These are phyloP conservation scores for Colletes latitarsis DNA, from an alignment of 1,140 invertebrate species.

Conservation along the genomic window DNA sequence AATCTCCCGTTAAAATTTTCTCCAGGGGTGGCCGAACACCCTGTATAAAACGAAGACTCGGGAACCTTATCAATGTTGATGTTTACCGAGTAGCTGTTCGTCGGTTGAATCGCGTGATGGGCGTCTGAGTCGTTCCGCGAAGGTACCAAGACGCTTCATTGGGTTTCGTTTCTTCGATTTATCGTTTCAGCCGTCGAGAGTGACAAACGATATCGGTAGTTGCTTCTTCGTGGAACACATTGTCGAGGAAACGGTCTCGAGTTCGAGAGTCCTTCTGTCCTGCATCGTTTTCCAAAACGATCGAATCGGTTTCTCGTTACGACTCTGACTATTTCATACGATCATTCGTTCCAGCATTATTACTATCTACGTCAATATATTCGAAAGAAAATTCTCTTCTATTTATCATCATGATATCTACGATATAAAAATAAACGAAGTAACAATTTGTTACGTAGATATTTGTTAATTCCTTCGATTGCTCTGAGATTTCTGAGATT, in stretches of 20 bases:
- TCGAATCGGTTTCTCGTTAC: conserved; percentile 18
- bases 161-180: conserved; percentile 51
- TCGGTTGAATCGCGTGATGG: conserved; percentile 24
- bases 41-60: conserved; percentile 29
- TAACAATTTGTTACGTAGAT: too few relatives aligned
- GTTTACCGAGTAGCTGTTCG: conserved; percentile 32
- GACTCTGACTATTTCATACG: neutral
- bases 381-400: too few relatives aligned
- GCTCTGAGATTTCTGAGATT: too few relatives aligned
- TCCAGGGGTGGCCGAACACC: too few relatives aligned
- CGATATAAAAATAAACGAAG: too few relatives aligned
- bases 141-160: conserved; percentile 25
- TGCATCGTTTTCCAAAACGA: conserved; percentile 4
- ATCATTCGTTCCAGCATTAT: neutral
- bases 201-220: conserved; percentile 58
- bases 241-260: conserved; percentile 30
- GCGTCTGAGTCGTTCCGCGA: conserved; percentile 18
- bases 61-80: conserved; percentile 39
- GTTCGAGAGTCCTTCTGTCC: conserved; percentile 7
- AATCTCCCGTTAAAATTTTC: too few relatives aligned
- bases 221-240: conserved; percentile 28
- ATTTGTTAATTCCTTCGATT: too few relatives aligned
- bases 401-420: too few relatives aligned
- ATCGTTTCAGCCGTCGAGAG: conserved; percentile 42
- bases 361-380: too few relatives aligned